Base-by-base conservation (phyloP, 2,888 invertebrate genomes). In the Pecten maximus region DNA sequence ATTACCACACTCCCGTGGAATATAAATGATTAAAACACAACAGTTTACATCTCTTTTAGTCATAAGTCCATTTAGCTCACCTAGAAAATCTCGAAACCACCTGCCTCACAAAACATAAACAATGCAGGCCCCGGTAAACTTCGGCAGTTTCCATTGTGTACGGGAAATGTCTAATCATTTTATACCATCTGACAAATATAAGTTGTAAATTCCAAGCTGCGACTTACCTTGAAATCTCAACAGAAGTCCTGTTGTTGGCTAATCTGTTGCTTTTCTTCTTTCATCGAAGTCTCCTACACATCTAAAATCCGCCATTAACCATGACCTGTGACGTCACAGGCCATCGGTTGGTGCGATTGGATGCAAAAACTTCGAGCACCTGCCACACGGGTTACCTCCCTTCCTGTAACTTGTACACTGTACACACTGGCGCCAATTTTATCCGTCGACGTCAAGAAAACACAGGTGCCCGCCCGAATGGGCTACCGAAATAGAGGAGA, bases 291-390 rank as follows among this genome's bases (percentile, higher is more conserved):
- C 28, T 74, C 74, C 8, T 74, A 6, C 3, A 74, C 74, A 74
- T 74, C 74, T 74, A 74, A 74, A 74, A 74, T 74, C 74, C 74
- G 74, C 74, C 74, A 74, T 74, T 74, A 74, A 74, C 74, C 74
- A 74, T 74, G 74, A 74, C 74, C 74, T 74, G 74, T 74, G 74
- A 74, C 74, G 74, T 74, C 74, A 74, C 74, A 74, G 23, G 28
- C 8, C 35, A 74, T 15, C 35, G 74, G 74, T 74, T 74, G 74
- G 35, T 74, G 74, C 35, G 74, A 74, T 74, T 74, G 74, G 74
- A 74, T 74, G 35, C 35, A 35, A 74, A 35, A 74, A 74, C 74
- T 74, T 35, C 74, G 74, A 74, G 74, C 74, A 74, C 74, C 74
- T 74, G 74, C 28, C 74, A 74, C 35, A 35, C 28, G 74, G 35